phyloP scores from a whole-genome alignment of 2,113 vertebrate species.

The Zapornia atra region DNA sequence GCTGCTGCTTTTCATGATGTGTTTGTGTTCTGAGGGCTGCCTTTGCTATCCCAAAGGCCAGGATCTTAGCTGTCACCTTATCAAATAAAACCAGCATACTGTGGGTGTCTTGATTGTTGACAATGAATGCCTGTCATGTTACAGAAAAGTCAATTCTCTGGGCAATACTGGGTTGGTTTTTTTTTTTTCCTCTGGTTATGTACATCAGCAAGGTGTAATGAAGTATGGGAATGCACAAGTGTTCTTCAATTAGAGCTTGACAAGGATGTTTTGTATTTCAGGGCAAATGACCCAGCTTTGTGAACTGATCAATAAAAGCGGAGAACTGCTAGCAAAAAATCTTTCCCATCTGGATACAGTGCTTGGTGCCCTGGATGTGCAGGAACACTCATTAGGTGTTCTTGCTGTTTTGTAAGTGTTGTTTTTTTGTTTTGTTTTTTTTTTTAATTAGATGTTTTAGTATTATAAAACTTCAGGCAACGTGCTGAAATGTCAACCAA shows the following conservation, averaged over 20 bases:
- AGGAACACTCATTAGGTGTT: slow-evolving; percentile 96
- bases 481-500: background rate
- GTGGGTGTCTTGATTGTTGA: background rate
- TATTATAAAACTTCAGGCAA: background rate
- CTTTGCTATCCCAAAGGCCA: background rate
- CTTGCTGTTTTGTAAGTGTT: slow-evolving; percentile 94
- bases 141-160: background rate
- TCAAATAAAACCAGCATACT: background rate
- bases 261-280: slow-evolving; percentile 65
- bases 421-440: background rate
- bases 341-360: slow-evolving; percentile 98
- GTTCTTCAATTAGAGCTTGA: background rate
- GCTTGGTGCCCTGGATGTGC: slow-evolving; percentile 95
- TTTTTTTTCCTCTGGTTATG: background rate
- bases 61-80: background rate
- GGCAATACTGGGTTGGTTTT: background rate
- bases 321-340: slow-evolving; percentile 97
- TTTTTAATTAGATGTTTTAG: background rate
- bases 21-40: background rate
- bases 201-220: background rate
- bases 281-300: slow-evolving; percentile 99
- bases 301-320: slow-evolving; percentile 99
- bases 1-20: background rate
- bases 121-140: background rate
- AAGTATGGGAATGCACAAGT: background rate